Evolutionary conservation across 1,140 invertebrate genomes (phyloP).

Genomic region (Plutomurus gul): DNA sequence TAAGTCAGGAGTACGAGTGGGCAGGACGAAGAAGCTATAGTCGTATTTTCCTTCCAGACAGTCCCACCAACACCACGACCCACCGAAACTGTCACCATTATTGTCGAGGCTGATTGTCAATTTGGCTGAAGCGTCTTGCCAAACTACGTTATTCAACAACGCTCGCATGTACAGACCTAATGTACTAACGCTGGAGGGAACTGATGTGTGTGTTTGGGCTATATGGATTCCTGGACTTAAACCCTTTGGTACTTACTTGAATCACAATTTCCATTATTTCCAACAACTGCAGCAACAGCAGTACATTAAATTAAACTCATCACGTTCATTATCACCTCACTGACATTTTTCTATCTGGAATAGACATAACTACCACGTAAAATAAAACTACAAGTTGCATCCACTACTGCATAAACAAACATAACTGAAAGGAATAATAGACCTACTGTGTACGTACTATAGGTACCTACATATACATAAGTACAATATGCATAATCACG

Average conservation of each 20-base stretch:
- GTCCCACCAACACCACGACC: background rate
- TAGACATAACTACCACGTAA: background rate
- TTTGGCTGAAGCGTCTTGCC: constrained; percentile 1
- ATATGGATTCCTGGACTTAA: too few species aligned
- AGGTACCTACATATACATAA: too few species aligned
- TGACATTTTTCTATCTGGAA: background rate
- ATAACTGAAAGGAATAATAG: background rate
- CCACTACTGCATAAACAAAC: background rate
- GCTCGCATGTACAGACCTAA: background rate
- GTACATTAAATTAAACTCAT: background rate
- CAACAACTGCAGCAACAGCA: background rate
- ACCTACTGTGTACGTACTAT: too few species aligned
- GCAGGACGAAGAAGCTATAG: background rate
- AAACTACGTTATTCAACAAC: too few species aligned
- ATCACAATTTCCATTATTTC: background rate
- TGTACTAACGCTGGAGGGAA: too few species aligned
- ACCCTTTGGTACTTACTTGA: background rate
- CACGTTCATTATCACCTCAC: background rate
- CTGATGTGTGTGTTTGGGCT: too few species aligned
- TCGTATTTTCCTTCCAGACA: background rate
- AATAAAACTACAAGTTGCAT: background rate
- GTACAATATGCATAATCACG: too few species aligned
- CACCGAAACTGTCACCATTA: constrained; percentile 23
- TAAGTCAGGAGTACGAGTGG: background rate
- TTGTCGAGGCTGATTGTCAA: constrained; percentile 6